Evolutionary conservation across 2,888 invertebrate species (phyloP), one percentile per base, ranked within the genome.

Genomic region (Arenicola marina): DNA sequence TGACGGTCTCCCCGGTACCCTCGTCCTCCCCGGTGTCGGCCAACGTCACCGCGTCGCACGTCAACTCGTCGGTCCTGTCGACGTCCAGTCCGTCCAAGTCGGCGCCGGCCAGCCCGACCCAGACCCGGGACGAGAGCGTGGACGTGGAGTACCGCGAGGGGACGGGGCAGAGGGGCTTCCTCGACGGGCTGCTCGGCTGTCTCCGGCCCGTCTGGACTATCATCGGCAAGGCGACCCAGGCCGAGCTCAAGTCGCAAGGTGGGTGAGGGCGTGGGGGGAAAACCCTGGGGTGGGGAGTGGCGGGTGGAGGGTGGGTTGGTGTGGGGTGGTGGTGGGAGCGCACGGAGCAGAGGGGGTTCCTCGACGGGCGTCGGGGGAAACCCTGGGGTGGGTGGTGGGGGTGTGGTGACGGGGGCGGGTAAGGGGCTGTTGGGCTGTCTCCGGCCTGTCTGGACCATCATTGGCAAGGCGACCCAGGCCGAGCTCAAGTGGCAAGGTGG

Each of bases 171-270:
- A 66, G 78, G 32, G 79, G 80, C 1, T 82, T 82, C 71, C 78
- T 82, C 54, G 81, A 80, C 67, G 93, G 93, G 0, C 87, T 96
- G 61, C 86, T 93, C 72, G 92, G 93, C 1, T 96, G 96, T 78
- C 89, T 96, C 78, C 88, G 92, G 66, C 93, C 93, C 0, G 90
- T 96, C 11, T 87, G 92, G 83, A 90, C 91, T n/a, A 88, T 95
- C 73, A 91, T 95, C 62, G 91, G 91, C 56, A 92, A 92, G 81
- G 71, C 71, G 7, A 66, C 67, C 3, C 61, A 54, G 11, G 64
- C 67, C 2, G 71, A 71, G 31, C 66, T 68, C 45, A 71, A 67
- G 32, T 60, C 63, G 28, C 63, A 69, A 68, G 69, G 71, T 69
- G 45, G 28, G 32, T 57, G 2, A 28, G 29, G 11, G 18, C n/a